Base-by-base conservation (phyloP, 2,888 invertebrate species). In the Leptopterna dolabrata region DNA sequence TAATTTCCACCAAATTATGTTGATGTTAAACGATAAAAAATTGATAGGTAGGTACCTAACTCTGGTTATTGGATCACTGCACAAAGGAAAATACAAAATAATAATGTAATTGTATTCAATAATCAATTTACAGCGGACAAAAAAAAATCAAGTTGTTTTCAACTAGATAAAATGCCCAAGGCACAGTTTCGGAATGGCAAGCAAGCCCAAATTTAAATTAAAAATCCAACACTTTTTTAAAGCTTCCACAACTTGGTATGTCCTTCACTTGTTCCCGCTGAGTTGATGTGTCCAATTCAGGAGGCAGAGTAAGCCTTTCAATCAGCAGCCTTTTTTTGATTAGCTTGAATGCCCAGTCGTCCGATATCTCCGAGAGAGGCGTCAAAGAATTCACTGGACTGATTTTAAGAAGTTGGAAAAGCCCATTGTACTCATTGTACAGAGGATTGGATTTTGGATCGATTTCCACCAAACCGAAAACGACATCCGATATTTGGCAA, bases 261-360 rank as follows among this genome's bases (percentile, higher is more conserved):
- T 83, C 83, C 41, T 83, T 83, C 63, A 83, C 85, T 85, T 85
- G 85, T 85, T 86, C 86, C 0, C 86, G 76, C 43, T 86, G 86
- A 29, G 55, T 55, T 4, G 86, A 86, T 9, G 76, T 76, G 36
- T 76, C 76, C 36, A 86, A 41, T 76, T 86, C 86, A 19, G 86
- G 86, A 1, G 86, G 86, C 14, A 86, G 76, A 27, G 86, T 86
- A 0, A 86, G 41, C 7, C 86, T 76, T 36, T 86, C 86, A 24
- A 86, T 76, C 14, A 86, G 27, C 24, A 86, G 41, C 36, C 41
- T 47, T 55, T 86, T 86, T 19, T 86, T 86, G 14, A 86, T n/a
- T 4, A 86, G 36, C 36, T 86, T 86, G 51, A 86, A 76, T n/a
- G 76, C 76, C 86, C 86, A 86, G 29, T 86, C 86, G 16, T 86